Percentiles rank a stretch among this genome's conserved stretches.
Evolutionary conservation across 2,113 vertebrate genomes (phyloP).

Genomic region (Artemisiospiza belli): DNA sequence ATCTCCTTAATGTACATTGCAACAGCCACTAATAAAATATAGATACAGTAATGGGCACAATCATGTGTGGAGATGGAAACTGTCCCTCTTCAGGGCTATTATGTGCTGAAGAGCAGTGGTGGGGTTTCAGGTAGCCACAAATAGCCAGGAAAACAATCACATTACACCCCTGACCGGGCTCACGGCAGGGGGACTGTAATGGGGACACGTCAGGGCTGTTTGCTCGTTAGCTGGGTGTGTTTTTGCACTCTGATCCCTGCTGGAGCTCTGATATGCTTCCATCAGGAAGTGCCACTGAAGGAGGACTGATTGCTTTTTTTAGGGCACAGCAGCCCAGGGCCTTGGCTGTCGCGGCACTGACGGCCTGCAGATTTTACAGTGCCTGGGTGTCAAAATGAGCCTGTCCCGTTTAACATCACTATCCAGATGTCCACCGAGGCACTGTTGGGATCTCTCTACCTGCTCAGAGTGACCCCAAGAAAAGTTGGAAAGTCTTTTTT

Average conservation of each 20-base stretch:
- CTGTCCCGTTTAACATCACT: background rate
- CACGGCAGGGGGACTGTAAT: background rate
- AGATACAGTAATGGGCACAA: background rate
- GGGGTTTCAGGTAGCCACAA: background rate
- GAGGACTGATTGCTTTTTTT: background rate
- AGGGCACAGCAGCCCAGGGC: background rate
- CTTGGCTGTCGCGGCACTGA: background rate
- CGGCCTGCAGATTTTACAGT: fast-evolving
- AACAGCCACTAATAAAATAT: background rate
- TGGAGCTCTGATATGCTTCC: background rate
- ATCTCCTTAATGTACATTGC: background rate
- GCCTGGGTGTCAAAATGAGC: background rate
- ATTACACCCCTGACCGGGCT: background rate
- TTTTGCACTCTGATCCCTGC: background rate
- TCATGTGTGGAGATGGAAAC: background rate
- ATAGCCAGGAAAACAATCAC: background rate
- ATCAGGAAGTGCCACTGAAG: background rate
- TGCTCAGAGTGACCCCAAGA: too few species aligned
- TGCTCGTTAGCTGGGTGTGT: background rate
- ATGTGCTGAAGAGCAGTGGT: background rate
- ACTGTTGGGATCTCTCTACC: too few species aligned
- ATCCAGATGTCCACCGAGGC: background rate
- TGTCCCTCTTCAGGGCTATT: background rate
- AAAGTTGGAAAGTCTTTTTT: too few species aligned
- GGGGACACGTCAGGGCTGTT: background rate